Conservation (phyloP, 2,797 vertebrate genomes). For the Strix occidentalis region DNA sequence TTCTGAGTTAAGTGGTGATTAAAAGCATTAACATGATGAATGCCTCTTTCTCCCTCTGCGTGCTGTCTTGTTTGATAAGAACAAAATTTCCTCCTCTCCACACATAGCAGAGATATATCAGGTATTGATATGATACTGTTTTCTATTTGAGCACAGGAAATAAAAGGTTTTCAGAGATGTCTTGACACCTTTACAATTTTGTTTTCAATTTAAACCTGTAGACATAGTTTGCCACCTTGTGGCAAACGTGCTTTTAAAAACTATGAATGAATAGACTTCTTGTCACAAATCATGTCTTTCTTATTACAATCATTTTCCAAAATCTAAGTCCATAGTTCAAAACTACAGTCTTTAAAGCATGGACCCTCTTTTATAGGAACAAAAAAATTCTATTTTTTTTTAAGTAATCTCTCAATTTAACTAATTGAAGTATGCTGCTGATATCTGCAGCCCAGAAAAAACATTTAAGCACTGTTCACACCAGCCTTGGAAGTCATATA, state of each 20-base stretch:
- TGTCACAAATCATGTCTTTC: not conserved
- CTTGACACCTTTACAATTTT: not conserved
- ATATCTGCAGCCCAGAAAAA: not conserved
- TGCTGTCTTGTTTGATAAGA: not conserved
- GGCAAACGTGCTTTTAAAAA: constrained; percentile 3
- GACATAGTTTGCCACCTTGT: constrained; percentile 77
- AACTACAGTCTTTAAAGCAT: not conserved
- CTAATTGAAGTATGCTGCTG: not conserved
- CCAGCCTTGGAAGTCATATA: not conserved
- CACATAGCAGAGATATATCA: not conserved
- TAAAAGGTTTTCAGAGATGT: not conserved
- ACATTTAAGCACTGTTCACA: not conserved
- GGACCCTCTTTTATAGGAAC: not conserved
- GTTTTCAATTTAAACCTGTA: not conserved
- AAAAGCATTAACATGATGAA: not conserved
- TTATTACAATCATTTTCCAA: not conserved
- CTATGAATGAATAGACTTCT: not conserved
- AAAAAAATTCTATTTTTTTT: not conserved
- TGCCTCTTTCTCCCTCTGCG: not conserved
- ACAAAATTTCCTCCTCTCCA: not conserved
- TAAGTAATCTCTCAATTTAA: not conserved
- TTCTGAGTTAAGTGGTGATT: not conserved
- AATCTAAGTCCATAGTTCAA: not conserved
- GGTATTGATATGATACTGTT: not conserved
- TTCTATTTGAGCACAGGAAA: not conserved